Base-by-base conservation (phyloP, 2,113 vertebrate species). In the Hippocampus mohnikei region DNA sequence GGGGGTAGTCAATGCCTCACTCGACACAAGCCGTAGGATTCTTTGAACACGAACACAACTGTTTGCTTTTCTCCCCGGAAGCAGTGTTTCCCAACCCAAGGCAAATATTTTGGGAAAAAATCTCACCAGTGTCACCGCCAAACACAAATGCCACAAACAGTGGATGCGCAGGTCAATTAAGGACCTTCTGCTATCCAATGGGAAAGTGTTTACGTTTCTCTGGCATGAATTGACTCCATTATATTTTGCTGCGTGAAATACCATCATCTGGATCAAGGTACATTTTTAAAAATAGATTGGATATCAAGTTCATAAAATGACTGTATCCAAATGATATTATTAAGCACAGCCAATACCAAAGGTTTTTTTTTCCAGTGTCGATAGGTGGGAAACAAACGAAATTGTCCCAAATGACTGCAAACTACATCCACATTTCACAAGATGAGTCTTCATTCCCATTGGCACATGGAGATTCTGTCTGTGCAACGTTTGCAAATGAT, bases 381-480 rank as follows among this genome's bases (percentile, higher is more conserved):
- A 37, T 6, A 37, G 5, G 9, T 55, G 52, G 2, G 21, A 23
- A 55, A 23, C 52, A 3, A 3, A 56, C 12, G 11, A 56, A 56
- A 48, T 48, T 48, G 9, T 53, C 52, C 8, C 21, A 53, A 60
- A 65, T 18, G 42, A 25, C 21, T 16, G 1, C 40, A 42, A 64
- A 44, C 5, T 13, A 16, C 5, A 42, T 42, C 5, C 3, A 3
- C 37, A 10, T 44, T 25, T 25, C 25, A 29, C 4, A 25, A 44
- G 62, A 42, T 41, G 71, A 11, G 13, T 29, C 9, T 23, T 70
- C 13, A 66, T 67, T 72, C 33, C 78, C 44, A 23, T 8, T 5
- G 2, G 15, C 23, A 27, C 13, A n/a, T 29, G 46, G 37, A 9
- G 4, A 66, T 46, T 15, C 16, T 65, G 48, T 27, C 56, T 67